Percentiles rank a stretch among this genome's conserved stretches.
Conservation (phyloP, 1,140 invertebrate genomes). For the Leptopilina boulardi region DNA sequence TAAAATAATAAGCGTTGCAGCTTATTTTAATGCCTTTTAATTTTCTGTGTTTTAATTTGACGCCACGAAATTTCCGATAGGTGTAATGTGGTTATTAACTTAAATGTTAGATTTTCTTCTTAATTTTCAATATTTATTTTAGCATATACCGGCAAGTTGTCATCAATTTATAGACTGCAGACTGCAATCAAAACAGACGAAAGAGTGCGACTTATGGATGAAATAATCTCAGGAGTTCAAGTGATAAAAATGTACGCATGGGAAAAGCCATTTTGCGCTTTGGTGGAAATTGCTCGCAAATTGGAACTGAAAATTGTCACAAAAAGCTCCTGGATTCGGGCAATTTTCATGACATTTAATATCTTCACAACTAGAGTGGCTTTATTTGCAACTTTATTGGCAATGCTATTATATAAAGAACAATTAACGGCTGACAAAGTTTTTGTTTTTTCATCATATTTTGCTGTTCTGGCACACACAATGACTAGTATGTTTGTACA, state of each 20-base stretch:
- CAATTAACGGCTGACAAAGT: constrained; percentile 78
- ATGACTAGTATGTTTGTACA: constrained; percentile 84
- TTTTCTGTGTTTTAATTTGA: no score
- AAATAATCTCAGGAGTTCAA: constrained; percentile 83
- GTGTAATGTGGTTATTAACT: no score
- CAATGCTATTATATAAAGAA: constrained; percentile 77
- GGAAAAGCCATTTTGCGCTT: constrained; percentile 83
- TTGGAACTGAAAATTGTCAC: constrained; percentile 80
- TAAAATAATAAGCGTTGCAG: no score
- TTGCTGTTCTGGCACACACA: constrained; percentile 80
- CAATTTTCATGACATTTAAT: constrained; percentile 84
- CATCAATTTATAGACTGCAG: constrained; percentile 79
- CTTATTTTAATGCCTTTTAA: no score
- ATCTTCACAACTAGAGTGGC: constrained; percentile 83
- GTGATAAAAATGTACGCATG: constrained; percentile 91
- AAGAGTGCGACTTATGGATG: constrained; percentile 86
- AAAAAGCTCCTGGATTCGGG: constrained; percentile 83
- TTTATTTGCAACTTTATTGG: constrained; percentile 80
- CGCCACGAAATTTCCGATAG: no score
- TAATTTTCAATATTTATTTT: constrained; percentile 50
- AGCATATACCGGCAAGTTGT: constrained; percentile 82
- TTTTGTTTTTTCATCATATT: constrained; percentile 82
- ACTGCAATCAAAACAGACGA: constrained; percentile 85
- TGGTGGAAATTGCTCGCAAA: constrained; percentile 79
- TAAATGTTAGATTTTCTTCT: not conserved